These are phyloP conservation scores for Drosophila ustulata DNA, from an alignment of 2,888 invertebrate genomes.

Conservation along the genomic window DNA sequence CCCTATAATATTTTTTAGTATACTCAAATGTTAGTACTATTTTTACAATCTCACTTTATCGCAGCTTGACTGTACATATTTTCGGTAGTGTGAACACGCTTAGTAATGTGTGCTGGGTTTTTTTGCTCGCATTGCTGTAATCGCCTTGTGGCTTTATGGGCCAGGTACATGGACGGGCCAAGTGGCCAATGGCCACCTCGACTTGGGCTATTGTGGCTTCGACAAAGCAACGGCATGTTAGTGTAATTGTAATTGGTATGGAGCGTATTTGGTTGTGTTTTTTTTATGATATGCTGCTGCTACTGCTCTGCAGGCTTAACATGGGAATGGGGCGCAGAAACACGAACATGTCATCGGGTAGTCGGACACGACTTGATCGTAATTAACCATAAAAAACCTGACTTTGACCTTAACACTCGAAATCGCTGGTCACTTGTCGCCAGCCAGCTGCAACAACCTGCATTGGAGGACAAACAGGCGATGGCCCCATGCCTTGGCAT, in stretches of 20 bases:
- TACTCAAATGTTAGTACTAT: neutral
- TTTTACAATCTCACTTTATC: no score
- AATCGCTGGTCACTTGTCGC: conserved; percentile 45
- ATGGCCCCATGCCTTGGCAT: conserved; percentile 57
- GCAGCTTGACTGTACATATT: neutral
- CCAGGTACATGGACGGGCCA: conserved; percentile 33
- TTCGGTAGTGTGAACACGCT: conserved; percentile 18
- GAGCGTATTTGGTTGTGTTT: conserved; percentile 16
- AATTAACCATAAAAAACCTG: conserved; percentile 78
- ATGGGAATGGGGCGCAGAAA: conserved; percentile 56
- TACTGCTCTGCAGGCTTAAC: conserved; percentile 38
- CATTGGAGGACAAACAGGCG: conserved; percentile 36
- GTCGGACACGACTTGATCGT: conserved; percentile 43
- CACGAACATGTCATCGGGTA: conserved; percentile 51
- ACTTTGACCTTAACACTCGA: conserved; percentile 81
- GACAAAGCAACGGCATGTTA: conserved; percentile 39
- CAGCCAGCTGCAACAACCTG: conserved; percentile 37
- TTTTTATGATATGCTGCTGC: conserved; percentile 7
- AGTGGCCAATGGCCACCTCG: conserved; percentile 43
- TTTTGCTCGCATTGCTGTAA: conserved; percentile 34
- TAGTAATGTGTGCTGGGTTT: conserved; percentile 18
- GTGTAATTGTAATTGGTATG: conserved; percentile 38
- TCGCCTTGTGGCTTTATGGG: conserved; percentile 53
- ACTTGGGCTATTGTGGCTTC: conserved; percentile 21
- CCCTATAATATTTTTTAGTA: neutral